Percentiles rank a stretch among this genome's conserved stretches.
Evolutionary conservation across 2,888 invertebrate species (phyloP).

Genomic region (Pollenia angustigena): DNA sequence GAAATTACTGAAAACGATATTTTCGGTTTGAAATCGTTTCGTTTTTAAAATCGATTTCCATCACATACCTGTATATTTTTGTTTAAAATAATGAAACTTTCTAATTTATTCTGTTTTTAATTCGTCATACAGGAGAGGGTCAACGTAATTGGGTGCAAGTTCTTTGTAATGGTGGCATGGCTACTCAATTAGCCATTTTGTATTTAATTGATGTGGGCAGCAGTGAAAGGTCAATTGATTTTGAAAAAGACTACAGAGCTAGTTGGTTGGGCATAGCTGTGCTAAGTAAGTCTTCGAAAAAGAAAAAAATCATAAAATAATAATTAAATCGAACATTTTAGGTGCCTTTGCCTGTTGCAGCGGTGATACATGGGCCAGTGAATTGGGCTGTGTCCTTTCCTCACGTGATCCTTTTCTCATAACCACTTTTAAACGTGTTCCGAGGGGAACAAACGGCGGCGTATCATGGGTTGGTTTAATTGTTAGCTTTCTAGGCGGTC

Average conservation of each 20-base stretch:
- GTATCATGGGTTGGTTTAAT: constrained; percentile 88
- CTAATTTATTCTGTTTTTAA: not conserved
- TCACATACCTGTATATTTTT: too few relatives aligned
- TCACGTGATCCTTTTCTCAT: constrained; percentile 89
- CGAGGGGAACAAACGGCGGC: constrained; percentile 95
- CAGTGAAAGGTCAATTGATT: constrained; percentile 91
- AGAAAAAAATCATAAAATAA: not conserved
- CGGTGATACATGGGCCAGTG: constrained; percentile 96
- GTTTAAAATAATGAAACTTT: not conserved
- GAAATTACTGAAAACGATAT: too few relatives aligned
- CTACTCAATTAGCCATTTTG: constrained; percentile 90
- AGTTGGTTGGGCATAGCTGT: constrained; percentile 93
- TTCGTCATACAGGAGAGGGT: constrained; percentile 87
- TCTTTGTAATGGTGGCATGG: constrained; percentile 94
- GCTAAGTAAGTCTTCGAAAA: constrained; percentile 85
- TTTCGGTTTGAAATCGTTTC: too few relatives aligned
- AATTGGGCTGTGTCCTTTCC: constrained; percentile 91
- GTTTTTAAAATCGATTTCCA: too few relatives aligned
- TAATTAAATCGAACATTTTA: constrained; percentile 52
- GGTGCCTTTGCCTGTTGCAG: constrained; percentile 92
- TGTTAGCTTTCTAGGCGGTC: constrained; percentile 84
- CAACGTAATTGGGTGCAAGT: constrained; percentile 96
- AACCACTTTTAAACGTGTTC: constrained; percentile 90
- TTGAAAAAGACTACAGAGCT: constrained; percentile 89
- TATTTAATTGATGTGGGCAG: constrained; percentile 92